Evolutionary conservation across 2,888 invertebrate species (phyloP), one percentile per base, ranked within the genome.

Genomic region (Ectemnius continuus): DNA sequence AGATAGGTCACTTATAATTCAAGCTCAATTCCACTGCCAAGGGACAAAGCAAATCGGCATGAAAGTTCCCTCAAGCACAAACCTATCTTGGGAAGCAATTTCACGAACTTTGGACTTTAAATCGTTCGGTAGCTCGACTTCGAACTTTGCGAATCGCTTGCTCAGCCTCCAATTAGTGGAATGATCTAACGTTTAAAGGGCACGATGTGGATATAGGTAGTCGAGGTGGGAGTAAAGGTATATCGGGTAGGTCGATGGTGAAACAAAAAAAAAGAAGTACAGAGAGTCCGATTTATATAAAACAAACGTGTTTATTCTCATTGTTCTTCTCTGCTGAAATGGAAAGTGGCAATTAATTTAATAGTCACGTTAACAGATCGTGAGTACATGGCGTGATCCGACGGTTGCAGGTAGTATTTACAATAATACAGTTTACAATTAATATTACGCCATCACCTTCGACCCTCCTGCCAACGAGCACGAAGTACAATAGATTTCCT

Each of bases 261-360:
- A 59, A 59, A n/a, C n/a, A 26, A 18, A 26, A 16, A n/a, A 20
- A 26, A 36, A 61, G 61, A 67, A 28, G 20, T 1, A 59, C 20
- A 16, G 16, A 52, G 13, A 26, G 16, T 72, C 80, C 3, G 2
- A 23, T 78, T 77, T 77, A 75, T 85, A 85, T 82, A 85, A 85
- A 85, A 85, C 84, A 84, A 85, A 85, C 85, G 81, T 83, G 79
- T 85, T 85, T 85, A 85, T 84, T 85, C 78, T 83, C 78, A 82
- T 84, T 79, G 75, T 82, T 84, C 77, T 79, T 84, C 36, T 36
- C 36, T 71, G 83, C 83, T 84, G 85, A 80, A 85, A 81, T 85
- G 81, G 81, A 78, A 84, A 85, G 81, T 84, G 78, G 79, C 79
- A 83, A 70, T 84, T 85, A 85, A 85, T 85, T 84, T 83, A 84